These are phyloP conservation scores for Delichon dasypus DNA, from an alignment of 2,797 vertebrate species.

Conservation along the genomic window DNA sequence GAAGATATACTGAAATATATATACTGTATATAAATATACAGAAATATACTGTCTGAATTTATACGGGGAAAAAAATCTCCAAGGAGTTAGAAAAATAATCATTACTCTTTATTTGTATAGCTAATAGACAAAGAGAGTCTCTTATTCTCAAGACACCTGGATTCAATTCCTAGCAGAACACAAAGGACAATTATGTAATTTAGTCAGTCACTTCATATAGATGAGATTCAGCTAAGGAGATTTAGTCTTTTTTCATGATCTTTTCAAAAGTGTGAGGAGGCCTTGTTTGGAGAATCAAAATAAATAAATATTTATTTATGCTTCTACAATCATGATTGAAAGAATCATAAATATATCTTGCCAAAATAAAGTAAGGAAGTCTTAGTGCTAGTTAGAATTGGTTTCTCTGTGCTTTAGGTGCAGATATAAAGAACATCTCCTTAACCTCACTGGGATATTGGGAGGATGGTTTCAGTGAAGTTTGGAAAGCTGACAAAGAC, in stretches of 20 bases:
- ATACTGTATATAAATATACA: too few species aligned
- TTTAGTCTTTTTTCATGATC: background rate
- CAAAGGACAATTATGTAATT: conserved; percentile 14
- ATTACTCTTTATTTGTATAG: background rate
- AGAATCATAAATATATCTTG: conserved; percentile 19
- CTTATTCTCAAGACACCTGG: background rate
- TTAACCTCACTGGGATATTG: background rate
- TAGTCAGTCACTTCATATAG: background rate
- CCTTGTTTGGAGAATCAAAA: background rate
- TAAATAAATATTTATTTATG: background rate
- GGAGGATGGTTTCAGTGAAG: background rate
- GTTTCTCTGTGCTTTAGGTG: background rate
- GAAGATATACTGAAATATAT: too few species aligned
- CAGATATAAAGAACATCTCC: background rate
- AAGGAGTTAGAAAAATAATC: background rate
- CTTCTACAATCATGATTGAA: background rate
- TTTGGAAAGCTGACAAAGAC: background rate
- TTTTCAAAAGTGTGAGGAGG: conserved; percentile 31
- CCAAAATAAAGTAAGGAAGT: background rate
- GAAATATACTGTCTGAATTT: background rate
- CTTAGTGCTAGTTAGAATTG: background rate
- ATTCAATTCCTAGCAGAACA: conserved; percentile 24
- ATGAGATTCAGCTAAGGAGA: background rate
- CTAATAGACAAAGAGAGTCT: background rate
- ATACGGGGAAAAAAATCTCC: background rate